Percentiles rank a stretch among this genome's conserved stretches.
Conservation (phyloP, 64 coral and sea anemone species). For the Trachythela sp. region DNA sequence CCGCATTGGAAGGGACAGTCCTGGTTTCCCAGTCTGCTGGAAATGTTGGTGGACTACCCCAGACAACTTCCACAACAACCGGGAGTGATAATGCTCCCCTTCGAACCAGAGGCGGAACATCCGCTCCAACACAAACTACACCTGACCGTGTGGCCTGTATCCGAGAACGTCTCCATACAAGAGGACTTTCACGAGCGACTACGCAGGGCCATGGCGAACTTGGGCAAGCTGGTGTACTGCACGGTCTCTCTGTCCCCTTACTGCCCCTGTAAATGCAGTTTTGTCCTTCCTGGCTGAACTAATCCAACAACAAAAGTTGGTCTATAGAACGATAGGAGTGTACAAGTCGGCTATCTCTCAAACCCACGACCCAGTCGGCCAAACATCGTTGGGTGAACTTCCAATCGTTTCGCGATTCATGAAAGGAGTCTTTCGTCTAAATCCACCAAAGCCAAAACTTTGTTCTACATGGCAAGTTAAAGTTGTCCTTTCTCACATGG, state of each 20-base stretch:
- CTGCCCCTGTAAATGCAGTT: not conserved
- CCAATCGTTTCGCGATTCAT: not conserved
- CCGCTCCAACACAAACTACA: not conserved
- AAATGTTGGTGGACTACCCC: not conserved
- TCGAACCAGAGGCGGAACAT: not conserved
- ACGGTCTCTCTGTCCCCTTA: not conserved
- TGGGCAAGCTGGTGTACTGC: not conserved
- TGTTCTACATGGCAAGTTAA: not conserved
- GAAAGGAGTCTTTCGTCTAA: not conserved
- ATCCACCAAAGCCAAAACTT: not conserved
- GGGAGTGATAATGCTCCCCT: not conserved
- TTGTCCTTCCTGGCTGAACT: not conserved
- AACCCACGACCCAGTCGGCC: not conserved
- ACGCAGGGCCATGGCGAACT: not conserved
- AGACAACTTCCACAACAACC: not conserved
- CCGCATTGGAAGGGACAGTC: not conserved
- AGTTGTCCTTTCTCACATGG: not conserved
- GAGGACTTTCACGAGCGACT: not conserved
- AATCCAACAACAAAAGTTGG: not conserved
- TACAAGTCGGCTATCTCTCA: not conserved
- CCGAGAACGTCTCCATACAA: not conserved
- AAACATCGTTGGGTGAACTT: not conserved
- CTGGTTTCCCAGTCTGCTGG: not conserved
- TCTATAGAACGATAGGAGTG: not conserved
- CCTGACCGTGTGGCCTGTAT: not conserved